Base-by-base conservation (phyloP, 2,888 invertebrate genomes). In the Epinotia nisella region DNA sequence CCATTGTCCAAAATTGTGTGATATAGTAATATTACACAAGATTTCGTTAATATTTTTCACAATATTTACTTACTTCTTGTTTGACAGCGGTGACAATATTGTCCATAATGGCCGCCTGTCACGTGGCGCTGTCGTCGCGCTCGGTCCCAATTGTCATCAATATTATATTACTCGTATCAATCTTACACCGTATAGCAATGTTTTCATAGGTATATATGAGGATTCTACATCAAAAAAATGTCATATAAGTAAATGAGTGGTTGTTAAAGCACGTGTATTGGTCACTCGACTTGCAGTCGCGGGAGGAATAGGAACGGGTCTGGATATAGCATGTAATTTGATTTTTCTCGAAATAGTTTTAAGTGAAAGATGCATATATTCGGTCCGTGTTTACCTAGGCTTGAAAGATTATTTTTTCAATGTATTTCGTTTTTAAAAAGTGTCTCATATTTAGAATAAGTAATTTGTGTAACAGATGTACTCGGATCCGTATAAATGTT, bases 371-470 rank as follows among this genome's bases (percentile, higher is more conserved):
- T 75, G 68, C 39, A 55, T 29, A 29, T 71, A 65, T 67, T 64
- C 65, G 60, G 72, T 73, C 74, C 68, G 74, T n/a, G n/a, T 75
- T 71, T 71, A 68, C 58, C 67, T 79, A 58, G 24, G 65, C 65
- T 74, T 70, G 68, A 62, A 66, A 65, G 59, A 56, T 58, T 80
- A 79, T 77, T 77, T 79, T 82, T 78, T 76, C 77, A 75, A 79
- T 69, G 68, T 73, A 45, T 58, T 73, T 45, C 10, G 68, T 73
- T 71, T 56, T 58, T 72, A 21, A 35, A 21, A 35, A 21, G 51
- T 73, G 39, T 73, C 69, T 64, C 35, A 77, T 77, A 77, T 76
- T 78, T 78, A 77, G 55, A 59, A 53, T 67, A 71, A 79, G 76
- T 75, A 76, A 74, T 73, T 74, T 79, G 75, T 82, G 74, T 78